phyloP scores from a whole-genome alignment of 2,888 invertebrate genomes.

The Endomychus coccineus region DNA sequence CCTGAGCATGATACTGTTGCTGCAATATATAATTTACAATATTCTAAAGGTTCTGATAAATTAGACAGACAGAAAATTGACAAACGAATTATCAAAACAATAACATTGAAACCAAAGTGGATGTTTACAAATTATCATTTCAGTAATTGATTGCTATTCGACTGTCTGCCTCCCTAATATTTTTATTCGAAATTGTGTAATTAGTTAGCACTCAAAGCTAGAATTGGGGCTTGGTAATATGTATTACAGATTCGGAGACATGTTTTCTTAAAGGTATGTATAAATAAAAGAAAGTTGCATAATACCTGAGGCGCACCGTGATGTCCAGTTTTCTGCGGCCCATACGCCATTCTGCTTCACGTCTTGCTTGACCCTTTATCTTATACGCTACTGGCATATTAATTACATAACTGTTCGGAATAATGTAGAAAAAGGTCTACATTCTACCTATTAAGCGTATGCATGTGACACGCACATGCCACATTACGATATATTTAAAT shows the following conservation, averaged over 20 bases:
- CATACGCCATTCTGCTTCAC: slow-evolving; percentile 13
- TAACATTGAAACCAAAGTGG: too few species aligned
- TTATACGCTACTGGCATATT: slow-evolving; percentile 38
- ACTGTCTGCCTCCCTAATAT: too few species aligned
- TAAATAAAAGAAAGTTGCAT: slow-evolving; percentile 52
- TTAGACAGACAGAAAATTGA: too few species aligned
- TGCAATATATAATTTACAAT: too few species aligned
- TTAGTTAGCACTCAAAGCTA: slow-evolving; percentile 23
- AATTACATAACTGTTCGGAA: too few species aligned
- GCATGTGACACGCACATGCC: slow-evolving; percentile 7
- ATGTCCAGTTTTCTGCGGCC: slow-evolving; percentile 32
- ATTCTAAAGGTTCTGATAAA: too few species aligned
- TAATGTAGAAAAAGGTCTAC: too few species aligned
- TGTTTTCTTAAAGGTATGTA: slow-evolving; percentile 39
- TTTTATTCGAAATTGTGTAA: slow-evolving; percentile 9
- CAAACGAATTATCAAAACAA: too few species aligned
- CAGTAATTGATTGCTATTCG: too few species aligned
- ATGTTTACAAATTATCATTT: too few species aligned
- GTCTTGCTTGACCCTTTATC: slow-evolving; percentile 32
- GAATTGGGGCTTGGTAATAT: slow-evolving; percentile 30
- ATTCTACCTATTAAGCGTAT: not conserved
- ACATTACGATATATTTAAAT: not conserved
- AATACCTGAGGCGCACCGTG: slow-evolving; percentile 51
- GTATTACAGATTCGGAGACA: slow-evolving; percentile 29
- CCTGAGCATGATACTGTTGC: too few species aligned